Conservation (phyloP, 2,797 vertebrate species). For the Schizopygopsis pylzovi region DNA sequence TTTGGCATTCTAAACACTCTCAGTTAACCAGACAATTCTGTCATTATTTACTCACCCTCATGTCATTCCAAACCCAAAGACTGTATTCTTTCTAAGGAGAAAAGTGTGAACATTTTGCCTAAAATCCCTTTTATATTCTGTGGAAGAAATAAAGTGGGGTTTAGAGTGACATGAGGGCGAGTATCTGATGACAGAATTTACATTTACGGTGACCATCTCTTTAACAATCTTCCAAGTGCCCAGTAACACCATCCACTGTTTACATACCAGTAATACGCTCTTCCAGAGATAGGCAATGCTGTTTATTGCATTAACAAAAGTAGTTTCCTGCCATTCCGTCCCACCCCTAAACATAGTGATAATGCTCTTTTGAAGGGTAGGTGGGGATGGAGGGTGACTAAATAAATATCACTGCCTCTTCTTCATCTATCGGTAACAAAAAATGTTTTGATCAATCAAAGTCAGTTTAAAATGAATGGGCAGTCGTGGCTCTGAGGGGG, state of each 20-base stretch:
- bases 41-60: background rate
- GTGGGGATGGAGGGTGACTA: constrained; percentile 26
- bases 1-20: background rate
- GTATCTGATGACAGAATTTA: background rate
- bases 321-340: constrained; percentile 45
- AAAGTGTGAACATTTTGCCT: background rate
- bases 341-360: constrained; percentile 56
- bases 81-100: background rate
- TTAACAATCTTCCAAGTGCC: background rate
- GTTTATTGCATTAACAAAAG: constrained; percentile 51
- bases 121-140: background rate
- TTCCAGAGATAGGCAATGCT: constrained; percentile 41
- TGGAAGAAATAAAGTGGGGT: background rate
- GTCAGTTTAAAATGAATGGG: constrained; percentile 54
- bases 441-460: background rate
- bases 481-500: too few species aligned
- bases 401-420: constrained; percentile 1
- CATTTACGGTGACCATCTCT: background rate
- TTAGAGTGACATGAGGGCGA: background rate
- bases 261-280: constrained; percentile 32
- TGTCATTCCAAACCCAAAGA: background rate
- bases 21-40: background rate
- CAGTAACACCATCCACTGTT: constrained; percentile 11
- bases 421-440: background rate
- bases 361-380: constrained; percentile 43